Evolutionary conservation across 2,888 invertebrate genomes (phyloP).

Genomic region (Urechis unicinctus): DNA sequence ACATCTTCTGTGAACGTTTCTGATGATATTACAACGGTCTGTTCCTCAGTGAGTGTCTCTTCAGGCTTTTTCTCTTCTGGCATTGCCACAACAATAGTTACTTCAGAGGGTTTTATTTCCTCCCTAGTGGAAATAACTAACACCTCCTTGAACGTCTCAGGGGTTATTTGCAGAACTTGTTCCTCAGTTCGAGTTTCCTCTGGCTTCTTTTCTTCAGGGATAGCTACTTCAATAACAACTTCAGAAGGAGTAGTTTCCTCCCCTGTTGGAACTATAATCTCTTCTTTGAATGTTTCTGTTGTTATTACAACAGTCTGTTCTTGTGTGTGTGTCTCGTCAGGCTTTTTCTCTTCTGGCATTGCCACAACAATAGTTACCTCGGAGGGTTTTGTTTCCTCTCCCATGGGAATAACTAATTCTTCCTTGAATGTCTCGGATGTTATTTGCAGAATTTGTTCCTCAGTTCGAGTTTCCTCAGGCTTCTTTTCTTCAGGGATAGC

Average conservation of each 20-base stretch:
- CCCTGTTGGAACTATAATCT: slow-evolving; percentile 4
- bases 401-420: slow-evolving; percentile 5
- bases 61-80: slow-evolving; percentile 4
- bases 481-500: slow-evolving; percentile 4
- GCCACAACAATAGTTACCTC: slow-evolving; percentile 6
- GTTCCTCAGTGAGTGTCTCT: slow-evolving; percentile 7
- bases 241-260: slow-evolving; percentile 11
- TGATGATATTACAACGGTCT: slow-evolving; percentile 1
- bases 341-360: slow-evolving; percentile 4
- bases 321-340: slow-evolving; percentile 9
- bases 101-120: slow-evolving; percentile 1
- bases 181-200: not conserved
- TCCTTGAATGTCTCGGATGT: not conserved
- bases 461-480: not conserved
- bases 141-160: not conserved
- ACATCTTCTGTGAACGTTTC: slow-evolving; percentile 6
- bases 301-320: not conserved
- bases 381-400: slow-evolving; percentile 4
- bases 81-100: slow-evolving; percentile 2
- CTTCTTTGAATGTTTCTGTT: slow-evolving; percentile 5
- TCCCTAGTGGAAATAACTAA: slow-evolving; percentile 3
- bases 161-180: not conserved
- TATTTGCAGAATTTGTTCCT: not conserved
- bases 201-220: slow-evolving; percentile 2
- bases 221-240: slow-evolving; percentile 1